phyloP scores from a whole-genome alignment of 1,140 invertebrate genomes.

The Caenorhabditis remanei region DNA sequence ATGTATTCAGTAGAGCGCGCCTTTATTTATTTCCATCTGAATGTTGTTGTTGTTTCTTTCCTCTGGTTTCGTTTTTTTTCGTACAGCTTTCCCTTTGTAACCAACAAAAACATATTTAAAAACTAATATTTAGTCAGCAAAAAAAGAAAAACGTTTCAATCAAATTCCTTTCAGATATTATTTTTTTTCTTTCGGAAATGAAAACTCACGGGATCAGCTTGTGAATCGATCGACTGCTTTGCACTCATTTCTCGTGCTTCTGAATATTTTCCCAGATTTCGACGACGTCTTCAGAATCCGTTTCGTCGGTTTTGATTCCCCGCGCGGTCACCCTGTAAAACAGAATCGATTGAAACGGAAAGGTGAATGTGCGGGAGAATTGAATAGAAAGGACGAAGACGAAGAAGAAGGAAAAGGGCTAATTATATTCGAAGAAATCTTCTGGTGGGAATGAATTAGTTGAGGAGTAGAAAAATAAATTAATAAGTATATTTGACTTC shows the following conservation, averaged over 20 bases:
- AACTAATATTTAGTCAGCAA: background rate
- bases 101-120: background rate
- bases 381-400: background rate
- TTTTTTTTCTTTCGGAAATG: background rate
- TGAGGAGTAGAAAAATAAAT: background rate
- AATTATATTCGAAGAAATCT: conserved; percentile 46
- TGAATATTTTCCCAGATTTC: background rate
- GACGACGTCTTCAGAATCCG: conserved; percentile 20
- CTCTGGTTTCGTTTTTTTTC: background rate
- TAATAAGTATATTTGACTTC: background rate
- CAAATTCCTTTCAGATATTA: background rate
- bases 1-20: background rate
- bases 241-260: conserved; percentile 23
- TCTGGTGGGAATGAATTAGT: background rate
- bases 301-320: conserved; percentile 13
- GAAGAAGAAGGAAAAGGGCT: conserved; percentile 12
- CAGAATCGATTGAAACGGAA: conserved; percentile 27
- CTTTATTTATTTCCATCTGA: background rate
- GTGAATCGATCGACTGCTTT: conserved; percentile 50
- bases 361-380: conserved; percentile 21
- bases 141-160: background rate
- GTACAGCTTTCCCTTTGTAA: background rate
- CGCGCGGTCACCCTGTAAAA: conserved; percentile 27
- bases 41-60: conserved; percentile 8
- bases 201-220: conserved; percentile 7